Evolutionary conservation across 1,140 invertebrate species (phyloP).

Genomic region (Zaprionus ghesquierei): DNA sequence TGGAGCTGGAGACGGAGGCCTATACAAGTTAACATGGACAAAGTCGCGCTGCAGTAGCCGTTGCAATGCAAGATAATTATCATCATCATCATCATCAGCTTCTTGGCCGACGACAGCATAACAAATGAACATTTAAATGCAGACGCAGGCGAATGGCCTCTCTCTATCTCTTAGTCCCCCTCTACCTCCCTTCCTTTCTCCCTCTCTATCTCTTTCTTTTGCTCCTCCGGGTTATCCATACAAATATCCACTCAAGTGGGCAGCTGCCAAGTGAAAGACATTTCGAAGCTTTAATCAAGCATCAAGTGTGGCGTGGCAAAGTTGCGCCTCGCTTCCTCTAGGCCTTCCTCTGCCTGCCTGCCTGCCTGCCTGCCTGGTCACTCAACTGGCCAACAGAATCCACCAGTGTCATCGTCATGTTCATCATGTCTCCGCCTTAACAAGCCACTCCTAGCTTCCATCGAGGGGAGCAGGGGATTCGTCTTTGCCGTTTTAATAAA

Average conservation of each 20-base stretch:
- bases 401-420: constrained; percentile 41
- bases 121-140: constrained; percentile 78
- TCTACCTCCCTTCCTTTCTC: background rate
- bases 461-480: constrained; percentile 49
- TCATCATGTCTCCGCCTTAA: constrained; percentile 43
- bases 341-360: background rate
- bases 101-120: constrained; percentile 68
- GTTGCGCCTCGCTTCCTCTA: constrained; percentile 26
- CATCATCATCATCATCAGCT: constrained; percentile 41
- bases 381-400: constrained; percentile 44
- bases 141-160: constrained; percentile 48
- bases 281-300: constrained; percentile 70
- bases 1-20: background rate
- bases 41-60: constrained; percentile 26
- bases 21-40: constrained; percentile 22
- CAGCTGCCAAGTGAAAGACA: constrained; percentile 32
- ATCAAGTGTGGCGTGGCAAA: constrained; percentile 52
- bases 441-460: constrained; percentile 19
- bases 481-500: constrained; percentile 58
- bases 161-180: background rate
- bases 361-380: constrained; percentile 11
- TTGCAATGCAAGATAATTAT: constrained; percentile 27
- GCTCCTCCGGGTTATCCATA: background rate
- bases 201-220: background rate
- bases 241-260: constrained; percentile 30